These are phyloP conservation scores for Acanthurus tractus DNA, from an alignment of 2,797 vertebrate genomes.

Conservation along the genomic window DNA sequence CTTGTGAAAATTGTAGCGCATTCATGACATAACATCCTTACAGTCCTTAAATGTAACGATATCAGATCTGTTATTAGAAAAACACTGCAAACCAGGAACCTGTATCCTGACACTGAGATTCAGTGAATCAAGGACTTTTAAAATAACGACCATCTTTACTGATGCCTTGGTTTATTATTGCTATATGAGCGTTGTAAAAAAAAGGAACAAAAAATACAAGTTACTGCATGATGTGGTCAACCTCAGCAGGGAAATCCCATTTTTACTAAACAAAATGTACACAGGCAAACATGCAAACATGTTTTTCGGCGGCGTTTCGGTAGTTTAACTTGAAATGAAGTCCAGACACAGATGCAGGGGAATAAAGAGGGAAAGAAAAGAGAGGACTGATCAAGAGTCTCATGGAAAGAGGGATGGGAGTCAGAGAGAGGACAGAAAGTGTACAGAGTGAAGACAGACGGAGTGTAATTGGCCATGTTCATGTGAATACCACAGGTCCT, in stretches of 20 bases:
- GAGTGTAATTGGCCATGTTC: constrained; percentile 64
- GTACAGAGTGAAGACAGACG: constrained; percentile 54
- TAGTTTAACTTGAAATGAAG: constrained; percentile 32
- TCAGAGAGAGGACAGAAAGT: constrained; percentile 66
- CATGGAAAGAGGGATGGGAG: constrained; percentile 56
- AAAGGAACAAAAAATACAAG: constrained; percentile 5
- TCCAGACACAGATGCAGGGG: constrained; percentile 20
- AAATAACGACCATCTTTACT: constrained; percentile 10
- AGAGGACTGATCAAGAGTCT: constrained; percentile 36
- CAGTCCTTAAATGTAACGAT: too few relatives aligned
- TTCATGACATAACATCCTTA: too few relatives aligned
- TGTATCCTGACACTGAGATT: not conserved
- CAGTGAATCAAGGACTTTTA: constrained; percentile 4
- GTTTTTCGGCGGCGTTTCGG: constrained; percentile 26
- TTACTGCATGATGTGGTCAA: constrained; percentile 18
- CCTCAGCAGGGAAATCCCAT: constrained; percentile 22
- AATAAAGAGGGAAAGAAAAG: constrained; percentile 6
- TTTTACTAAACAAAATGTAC: constrained; percentile 6
- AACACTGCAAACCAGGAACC: not conserved
- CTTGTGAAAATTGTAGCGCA: too few relatives aligned
- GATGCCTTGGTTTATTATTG: not conserved
- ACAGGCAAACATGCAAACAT: constrained; percentile 15
- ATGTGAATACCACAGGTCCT: constrained; percentile 63
- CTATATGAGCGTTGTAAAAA: constrained; percentile 13
- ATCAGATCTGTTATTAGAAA: not conserved